Evolutionary conservation across 1,140 invertebrate species (phyloP).

Genomic region (Bombus consobrinus): DNA sequence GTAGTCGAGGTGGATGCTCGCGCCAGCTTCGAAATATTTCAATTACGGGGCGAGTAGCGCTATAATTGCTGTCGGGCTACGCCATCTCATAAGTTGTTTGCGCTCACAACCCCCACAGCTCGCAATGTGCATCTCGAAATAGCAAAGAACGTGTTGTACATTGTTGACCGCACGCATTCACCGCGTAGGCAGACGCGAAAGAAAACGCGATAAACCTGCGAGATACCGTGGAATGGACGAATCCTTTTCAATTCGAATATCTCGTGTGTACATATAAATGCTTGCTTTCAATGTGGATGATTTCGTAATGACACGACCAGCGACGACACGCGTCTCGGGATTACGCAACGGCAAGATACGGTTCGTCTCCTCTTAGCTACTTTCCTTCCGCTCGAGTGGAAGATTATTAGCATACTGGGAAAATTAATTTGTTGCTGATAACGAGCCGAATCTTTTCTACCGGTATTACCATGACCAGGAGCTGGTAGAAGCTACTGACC

Average conservation of each 20-base stretch:
- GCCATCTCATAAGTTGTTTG: conserved; percentile 62
- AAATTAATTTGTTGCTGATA: too few relatives aligned
- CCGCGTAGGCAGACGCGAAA: neutral
- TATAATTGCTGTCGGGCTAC: conserved; percentile 66
- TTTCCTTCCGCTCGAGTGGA: neutral
- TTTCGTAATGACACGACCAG: neutral
- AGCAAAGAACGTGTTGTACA: conserved; percentile 4
- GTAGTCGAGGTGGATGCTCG: conserved; percentile 67
- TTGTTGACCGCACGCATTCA: neutral
- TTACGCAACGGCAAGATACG: neutral
- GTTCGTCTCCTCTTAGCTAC: too few relatives aligned
- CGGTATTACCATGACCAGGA: too few relatives aligned
- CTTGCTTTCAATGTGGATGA: conserved; percentile 6
- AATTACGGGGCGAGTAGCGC: conserved; percentile 69
- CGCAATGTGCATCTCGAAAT: conserved; percentile 4
- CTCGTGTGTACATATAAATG: neutral
- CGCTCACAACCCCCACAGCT: conserved; percentile 42
- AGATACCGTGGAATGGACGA: neutral
- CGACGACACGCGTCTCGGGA: neutral
- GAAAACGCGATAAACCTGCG: conserved; percentile 16
- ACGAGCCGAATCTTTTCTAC: too few relatives aligned
- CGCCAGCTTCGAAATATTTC: conserved; percentile 75
- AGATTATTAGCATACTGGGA: too few relatives aligned
- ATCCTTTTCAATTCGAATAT: conserved; percentile 8
- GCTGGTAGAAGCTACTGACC: too few relatives aligned